phyloP scores from a whole-genome alignment of 1,140 invertebrate genomes.

The Sitobion miscanthi region DNA sequence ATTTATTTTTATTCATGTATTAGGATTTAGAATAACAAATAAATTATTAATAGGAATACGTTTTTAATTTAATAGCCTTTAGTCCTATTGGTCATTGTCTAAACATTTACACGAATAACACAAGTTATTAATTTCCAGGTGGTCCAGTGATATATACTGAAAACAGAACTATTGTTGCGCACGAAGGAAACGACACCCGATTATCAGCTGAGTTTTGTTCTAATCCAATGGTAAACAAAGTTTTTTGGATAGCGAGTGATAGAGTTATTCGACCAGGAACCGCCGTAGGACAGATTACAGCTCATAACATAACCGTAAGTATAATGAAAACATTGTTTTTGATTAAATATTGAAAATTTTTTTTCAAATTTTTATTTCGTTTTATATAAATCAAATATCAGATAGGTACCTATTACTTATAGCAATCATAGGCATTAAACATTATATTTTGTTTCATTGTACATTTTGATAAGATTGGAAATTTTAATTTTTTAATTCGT shows the following conservation, averaged over 20 bases:
- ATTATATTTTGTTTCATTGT: neutral
- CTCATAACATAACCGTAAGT: conserved; percentile 67
- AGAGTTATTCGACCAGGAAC: conserved; percentile 67
- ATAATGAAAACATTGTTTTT: neutral
- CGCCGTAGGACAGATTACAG: conserved; percentile 64
- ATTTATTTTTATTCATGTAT: neutral
- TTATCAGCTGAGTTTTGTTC: conserved; percentile 69
- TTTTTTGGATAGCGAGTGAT: conserved; percentile 67
- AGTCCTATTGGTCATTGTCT: too few relatives aligned
- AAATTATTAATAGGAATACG: neutral
- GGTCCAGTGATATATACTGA: conserved; percentile 67
- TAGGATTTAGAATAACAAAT: neutral
- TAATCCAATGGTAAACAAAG: conserved; percentile 66
- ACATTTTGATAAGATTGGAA: too few relatives aligned
- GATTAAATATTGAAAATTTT: too few relatives aligned
- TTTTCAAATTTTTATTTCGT: neutral
- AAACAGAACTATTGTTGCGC: conserved; percentile 66
- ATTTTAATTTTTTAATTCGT: too few relatives aligned
- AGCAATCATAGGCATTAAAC: neutral
- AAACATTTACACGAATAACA: neutral
- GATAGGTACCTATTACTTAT: neutral
- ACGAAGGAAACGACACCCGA: conserved; percentile 66
- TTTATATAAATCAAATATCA: neutral
- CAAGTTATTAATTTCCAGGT: conserved; percentile 63
- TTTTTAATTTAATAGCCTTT: neutral